Percentiles rank a stretch among this genome's conserved stretches.
These are phyloP conservation scores for Corbicula japonica DNA, from an alignment of 2,888 invertebrate genomes.

Conservation along the genomic window DNA sequence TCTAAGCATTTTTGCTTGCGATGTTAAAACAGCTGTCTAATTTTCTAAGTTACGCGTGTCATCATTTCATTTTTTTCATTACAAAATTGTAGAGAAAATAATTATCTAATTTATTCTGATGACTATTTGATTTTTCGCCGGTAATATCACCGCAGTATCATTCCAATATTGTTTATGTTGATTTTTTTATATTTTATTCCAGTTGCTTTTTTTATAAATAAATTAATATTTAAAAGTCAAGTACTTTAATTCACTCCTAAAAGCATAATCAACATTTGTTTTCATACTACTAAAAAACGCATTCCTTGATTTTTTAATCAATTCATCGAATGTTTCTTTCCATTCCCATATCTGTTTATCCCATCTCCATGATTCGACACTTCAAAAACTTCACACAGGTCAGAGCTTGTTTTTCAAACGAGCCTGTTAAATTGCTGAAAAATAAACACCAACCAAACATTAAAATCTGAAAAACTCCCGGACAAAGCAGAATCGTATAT, in stretches of 20 bases:
- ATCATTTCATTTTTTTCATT: neutral
- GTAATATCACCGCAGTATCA: neutral
- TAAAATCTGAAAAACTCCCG: slow-evolving; percentile 17
- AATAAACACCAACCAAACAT: slow-evolving; percentile 42
- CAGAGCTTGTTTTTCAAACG: neutral
- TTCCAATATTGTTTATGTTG: neutral
- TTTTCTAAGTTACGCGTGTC: neutral
- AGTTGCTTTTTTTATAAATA: neutral
- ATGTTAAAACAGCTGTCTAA: neutral
- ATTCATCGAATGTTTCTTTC: slow-evolving; percentile 3
- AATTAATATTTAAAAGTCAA: neutral
- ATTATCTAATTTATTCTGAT: neutral
- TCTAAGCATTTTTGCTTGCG: neutral
- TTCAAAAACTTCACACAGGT: slow-evolving; percentile 16
- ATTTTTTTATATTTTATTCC: neutral
- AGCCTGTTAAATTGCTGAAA: slow-evolving; percentile 32
- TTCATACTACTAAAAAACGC: neutral
- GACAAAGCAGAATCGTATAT: slow-evolving; percentile 23
- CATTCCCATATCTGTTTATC: too few species aligned
- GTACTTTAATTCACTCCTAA: neutral
- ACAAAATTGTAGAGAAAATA: neutral
- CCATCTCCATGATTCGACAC: too few species aligned
- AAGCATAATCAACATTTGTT: neutral
- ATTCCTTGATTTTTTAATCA: neutral
- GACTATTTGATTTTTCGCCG: neutral